Evolutionary conservation across 37 sponge, comb jelly and placozoan genomes (phyloP), one percentile per base, ranked within the genome.

Genomic region (Eunapius fragilis): DNA sequence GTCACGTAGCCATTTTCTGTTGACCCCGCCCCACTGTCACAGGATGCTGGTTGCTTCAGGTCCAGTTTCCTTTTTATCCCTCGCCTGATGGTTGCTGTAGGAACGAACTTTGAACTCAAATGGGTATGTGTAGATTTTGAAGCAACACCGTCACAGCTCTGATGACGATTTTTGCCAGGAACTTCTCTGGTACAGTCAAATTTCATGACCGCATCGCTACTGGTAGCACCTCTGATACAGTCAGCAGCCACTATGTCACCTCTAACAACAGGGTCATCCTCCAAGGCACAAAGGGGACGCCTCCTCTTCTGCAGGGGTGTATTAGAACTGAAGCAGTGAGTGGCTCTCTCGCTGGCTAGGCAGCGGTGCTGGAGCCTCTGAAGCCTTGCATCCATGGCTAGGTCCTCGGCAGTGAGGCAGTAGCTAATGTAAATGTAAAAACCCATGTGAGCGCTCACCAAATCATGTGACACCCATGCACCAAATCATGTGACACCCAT

Each of bases 331-430:
- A 50, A 71, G 38, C 90, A 89, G 70, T 89, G 37, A 38, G 85
- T 73, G 26, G 75, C 74, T 27, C 90, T 70, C 74, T 89, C 90
- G 67, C 90, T 89, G 80, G 81, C 25, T 31, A 89, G 85, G 74
- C 73, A 89, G 69, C 90, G 90, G 13, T 84, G 90, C 47, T 89
- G 90, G 22, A 89, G 74, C 75, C 71, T 84, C 30, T 68, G 84
- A 12, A 84, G 80, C 68, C 74, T 84, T 36, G 85, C 73, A 68
- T 89, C 90, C 31, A 48, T 79, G 47, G 73, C 68, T 37, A 25
- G 35, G 74, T 89, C 90, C 25, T 78, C 76, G 26, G 25, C 37
- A 3, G 79, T 38, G 24, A 89, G 67, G 47, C 90, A 89, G 67
- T 89, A 89, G 38, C 84, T 79, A 13, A n/a, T n/a, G n/a, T n/a